A percentile compares a stretch with the other conserved stretches of the same genome.
phyloP scores from a whole-genome alignment of 1,140 invertebrate species.

The Doryteuthis pealeii region DNA sequence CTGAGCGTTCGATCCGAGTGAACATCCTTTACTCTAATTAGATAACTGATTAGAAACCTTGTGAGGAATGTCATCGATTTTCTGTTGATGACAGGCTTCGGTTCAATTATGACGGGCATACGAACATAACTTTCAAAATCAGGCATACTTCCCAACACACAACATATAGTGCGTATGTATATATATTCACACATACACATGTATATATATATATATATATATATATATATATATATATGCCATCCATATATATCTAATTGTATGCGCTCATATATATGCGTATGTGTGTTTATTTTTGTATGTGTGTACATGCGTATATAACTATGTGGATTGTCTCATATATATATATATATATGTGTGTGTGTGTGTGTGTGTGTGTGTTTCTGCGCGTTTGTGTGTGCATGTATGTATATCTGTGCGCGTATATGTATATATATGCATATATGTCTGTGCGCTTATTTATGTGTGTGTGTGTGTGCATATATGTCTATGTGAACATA shows the following conservation, averaged over 20 bases:
- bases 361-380: too few relatives aligned
- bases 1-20: too few relatives aligned
- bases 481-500: background rate
- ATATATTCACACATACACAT: background rate
- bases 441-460: background rate
- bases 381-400: too few relatives aligned
- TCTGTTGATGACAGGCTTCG: too few relatives aligned
- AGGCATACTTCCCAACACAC: background rate
- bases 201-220: background rate
- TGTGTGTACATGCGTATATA: background rate
- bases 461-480: background rate
- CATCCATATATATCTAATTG: too few relatives aligned
- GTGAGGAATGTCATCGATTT: too few relatives aligned
- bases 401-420: too few relatives aligned
- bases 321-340: background rate
- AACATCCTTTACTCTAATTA: too few relatives aligned
- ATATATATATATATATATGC: background rate
- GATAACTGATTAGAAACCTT: too few relatives aligned
- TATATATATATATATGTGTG: background rate
- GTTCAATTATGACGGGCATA: too few relatives aligned
- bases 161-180: background rate
- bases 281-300: background rate
- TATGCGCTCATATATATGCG: background rate
- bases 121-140: too few relatives aligned
- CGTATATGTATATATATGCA: background rate